Evolutionary conservation across 30 jellyfish, hydroid and myxozoan genomes (phyloP), one percentile per base, ranked within the genome.

Genomic region (Cassiopea xamachana): DNA sequence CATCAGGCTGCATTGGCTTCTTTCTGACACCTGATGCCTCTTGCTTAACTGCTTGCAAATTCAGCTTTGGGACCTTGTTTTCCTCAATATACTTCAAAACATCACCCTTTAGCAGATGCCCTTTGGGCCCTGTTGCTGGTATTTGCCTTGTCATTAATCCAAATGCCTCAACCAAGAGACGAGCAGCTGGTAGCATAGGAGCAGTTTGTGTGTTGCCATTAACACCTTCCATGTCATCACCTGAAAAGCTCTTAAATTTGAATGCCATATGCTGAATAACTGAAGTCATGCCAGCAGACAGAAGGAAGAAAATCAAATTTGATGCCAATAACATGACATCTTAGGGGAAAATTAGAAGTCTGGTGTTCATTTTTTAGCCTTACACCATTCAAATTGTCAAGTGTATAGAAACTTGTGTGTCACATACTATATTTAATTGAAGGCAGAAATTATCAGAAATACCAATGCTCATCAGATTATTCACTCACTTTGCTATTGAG

Each of bases 91-190:
- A 90, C 58, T 82, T 61, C 75, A 94, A 71, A 12, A 94, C 98
- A 73, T 94, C 98, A 6, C 98, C 98, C 79, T 94, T 94, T 48
- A 94, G 84, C 43, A 94, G 46, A 43, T 93, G 96, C 9, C 98
- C 98, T 48, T 94, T 93, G 2, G 98, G 97, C 69, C 98, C 98
- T 10, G 96, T 85, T 1, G 93, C 83, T 48, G 92, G 87, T 17
- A 94, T 86, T 16, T 68, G 51, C 45, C 68, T 73, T 27, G 58
- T 85, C 46, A 17, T 43, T 45, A 92, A 55, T 1, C 96, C 96
- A 70, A 75, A 87, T 45, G 98, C 89, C 43, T 92, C 98, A 1
- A 92, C 84, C 45, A 86, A 86, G 43, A 85, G 75, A 19, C 98
- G 94, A 9, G 92, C 90, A 16, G 98, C 91, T 2, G 98, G 98